phyloP scores from a whole-genome alignment of 2,888 invertebrate genomes.

The Allophyes oxyacanthae region DNA sequence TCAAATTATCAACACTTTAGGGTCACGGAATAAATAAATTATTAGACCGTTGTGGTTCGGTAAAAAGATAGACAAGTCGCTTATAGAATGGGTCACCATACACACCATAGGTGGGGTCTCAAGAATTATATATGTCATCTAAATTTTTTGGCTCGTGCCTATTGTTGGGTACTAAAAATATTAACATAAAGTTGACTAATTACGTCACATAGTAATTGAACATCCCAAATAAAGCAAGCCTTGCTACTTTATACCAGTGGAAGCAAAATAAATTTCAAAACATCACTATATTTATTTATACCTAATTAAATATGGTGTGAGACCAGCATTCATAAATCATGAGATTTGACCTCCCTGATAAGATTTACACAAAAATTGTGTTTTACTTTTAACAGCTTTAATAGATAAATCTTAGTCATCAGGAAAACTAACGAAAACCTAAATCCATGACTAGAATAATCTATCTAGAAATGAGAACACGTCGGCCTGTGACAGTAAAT shows the following conservation, averaged over 20 bases:
- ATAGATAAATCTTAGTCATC: conserved; percentile 39
- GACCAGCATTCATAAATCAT: conserved; percentile 29
- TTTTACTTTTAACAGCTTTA: conserved; percentile 29
- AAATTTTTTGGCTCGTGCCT: background rate
- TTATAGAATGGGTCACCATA: conserved; percentile 14
- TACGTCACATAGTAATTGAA: conserved; percentile 15
- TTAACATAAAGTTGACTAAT: conserved; percentile 14
- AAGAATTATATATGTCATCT: background rate
- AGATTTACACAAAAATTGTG: conserved; percentile 34
- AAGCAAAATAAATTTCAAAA: background rate
- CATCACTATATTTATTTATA: background rate
- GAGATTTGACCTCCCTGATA: conserved; percentile 35
- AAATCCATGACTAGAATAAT: conserved; percentile 77
- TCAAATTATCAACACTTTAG: conserved; percentile 73
- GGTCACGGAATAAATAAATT: conserved; percentile 53
- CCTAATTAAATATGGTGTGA: conserved; percentile 1
- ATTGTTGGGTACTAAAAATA: conserved; percentile 15
- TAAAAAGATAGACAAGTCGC: conserved; percentile 15
- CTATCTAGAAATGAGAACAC: conserved; percentile 78
- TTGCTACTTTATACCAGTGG: background rate
- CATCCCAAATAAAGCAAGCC: conserved; percentile 23
- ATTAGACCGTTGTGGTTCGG: conserved; percentile 34
- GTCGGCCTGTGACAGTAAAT: conserved; percentile 82
- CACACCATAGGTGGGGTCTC: background rate
- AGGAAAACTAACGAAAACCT: conserved; percentile 55